Conservation (phyloP, 2,113 vertebrate genomes). For the Oncorhynchus kisutch region DNA sequence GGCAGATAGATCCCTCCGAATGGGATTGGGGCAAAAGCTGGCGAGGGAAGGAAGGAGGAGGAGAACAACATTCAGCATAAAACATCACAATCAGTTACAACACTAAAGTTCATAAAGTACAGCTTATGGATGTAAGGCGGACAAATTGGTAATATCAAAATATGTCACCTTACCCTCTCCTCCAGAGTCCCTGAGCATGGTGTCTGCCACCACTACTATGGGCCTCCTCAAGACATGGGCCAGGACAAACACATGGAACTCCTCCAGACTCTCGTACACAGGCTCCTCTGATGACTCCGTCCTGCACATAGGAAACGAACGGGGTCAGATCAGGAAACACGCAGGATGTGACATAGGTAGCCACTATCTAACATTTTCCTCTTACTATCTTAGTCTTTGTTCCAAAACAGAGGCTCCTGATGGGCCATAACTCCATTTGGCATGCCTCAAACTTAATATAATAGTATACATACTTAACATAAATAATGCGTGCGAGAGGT, state of each 20-base stretch:
- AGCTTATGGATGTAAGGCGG: neutral
- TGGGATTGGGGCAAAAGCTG: constrained; percentile 96
- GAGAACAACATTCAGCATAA: constrained; percentile 7
- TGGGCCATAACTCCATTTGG: too few relatives aligned
- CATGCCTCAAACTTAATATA: too few relatives aligned
- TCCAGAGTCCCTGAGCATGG: constrained; percentile 94
- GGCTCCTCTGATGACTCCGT: constrained; percentile 89
- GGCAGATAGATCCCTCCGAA: constrained; percentile 97
- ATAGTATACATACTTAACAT: too few relatives aligned
- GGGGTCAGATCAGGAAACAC: neutral
- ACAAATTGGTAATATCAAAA: neutral
- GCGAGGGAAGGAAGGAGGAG: neutral
- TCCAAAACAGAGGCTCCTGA: too few relatives aligned
- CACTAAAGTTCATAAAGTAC: neutral
- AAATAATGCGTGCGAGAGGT: too few relatives aligned
- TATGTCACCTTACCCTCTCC: constrained; percentile 83
- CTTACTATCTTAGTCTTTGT: neutral
- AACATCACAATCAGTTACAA: neutral
- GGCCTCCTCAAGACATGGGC: constrained; percentile 90
- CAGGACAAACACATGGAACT: constrained; percentile 94
- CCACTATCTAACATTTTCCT: neutral
- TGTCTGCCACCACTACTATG: constrained; percentile 95
- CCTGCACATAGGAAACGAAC: constrained; percentile 52
- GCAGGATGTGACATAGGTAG: neutral
- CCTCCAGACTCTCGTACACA: constrained; percentile 95